Evolutionary conservation across 2,113 vertebrate species (phyloP), one percentile per base, ranked within the genome.

Genomic region (Marcusenius ussheri): DNA sequence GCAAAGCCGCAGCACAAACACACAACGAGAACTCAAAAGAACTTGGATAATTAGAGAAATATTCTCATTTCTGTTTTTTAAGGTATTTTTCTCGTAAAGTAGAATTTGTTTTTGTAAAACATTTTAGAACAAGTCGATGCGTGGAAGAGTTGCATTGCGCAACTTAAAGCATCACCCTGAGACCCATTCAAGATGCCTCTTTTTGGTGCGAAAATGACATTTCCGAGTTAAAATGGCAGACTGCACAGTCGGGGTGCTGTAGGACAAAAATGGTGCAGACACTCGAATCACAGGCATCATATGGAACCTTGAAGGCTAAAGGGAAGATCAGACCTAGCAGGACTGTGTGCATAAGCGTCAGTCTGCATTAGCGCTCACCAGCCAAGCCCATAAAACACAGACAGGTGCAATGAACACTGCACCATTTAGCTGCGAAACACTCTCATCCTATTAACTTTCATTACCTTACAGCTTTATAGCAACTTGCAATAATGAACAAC

Each of bases 31-130:
- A 89, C 15, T 50, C 58, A 62, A 27, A 66, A 51, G 88, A 77
- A 58, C 56, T 66, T 47, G 2, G 31, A 88, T 53, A 88, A 88
- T 56, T 66, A 88, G 45, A 88, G 58, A 46, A 88, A 24, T 89
- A 35, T 89, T 89, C 74, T 66, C 62, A 31, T 35, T 39, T 89
- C 66, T 45, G 15, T 21, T 19, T 45, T 89, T 89, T 51, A 89
- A 89, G 70, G 88, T 89, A n/a, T n/a, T n/a, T n/a, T 51, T 80
- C 46, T 50, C 17, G 5, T n/a, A 56, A 66, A 58, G 39, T 24
- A 47, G 70, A 89, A 50, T 46, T 45, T 77, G 88, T 31, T 80
- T 77, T 50, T 35, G 15, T 17, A 51, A 74, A 89, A 51, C 31
- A 80, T 42, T 80, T 74, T 21, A 35, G 19, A 50, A 80, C 42